A percentile compares a stretch with the other conserved stretches of the same genome.
phyloP scores from a whole-genome alignment of 2,113 vertebrate species.

The human region DNA sequence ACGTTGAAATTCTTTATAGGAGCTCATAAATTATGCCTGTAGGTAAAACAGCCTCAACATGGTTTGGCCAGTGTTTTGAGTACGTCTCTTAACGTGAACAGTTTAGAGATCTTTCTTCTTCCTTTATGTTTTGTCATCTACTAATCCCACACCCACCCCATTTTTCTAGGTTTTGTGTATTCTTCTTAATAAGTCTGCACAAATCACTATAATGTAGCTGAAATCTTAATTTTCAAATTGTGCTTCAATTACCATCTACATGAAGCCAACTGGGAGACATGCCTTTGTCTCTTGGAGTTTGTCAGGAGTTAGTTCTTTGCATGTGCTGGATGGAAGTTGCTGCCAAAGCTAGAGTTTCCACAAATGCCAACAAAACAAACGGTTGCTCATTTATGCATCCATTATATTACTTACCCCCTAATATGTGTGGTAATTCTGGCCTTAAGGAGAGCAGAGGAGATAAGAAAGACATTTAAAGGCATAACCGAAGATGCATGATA shows the following conservation, averaged over 20 bases:
- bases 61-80: constrained; percentile 66
- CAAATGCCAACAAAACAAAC: not conserved
- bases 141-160: not conserved
- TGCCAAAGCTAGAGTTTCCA: not conserved
- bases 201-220: not conserved
- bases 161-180: not conserved
- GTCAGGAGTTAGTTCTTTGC: not conserved
- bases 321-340: not conserved
- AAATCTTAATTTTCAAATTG: constrained; percentile 16
- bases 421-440: not conserved
- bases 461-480: constrained; percentile 6
- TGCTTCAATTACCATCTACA: not conserved
- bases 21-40: constrained; percentile 69
- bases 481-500: not conserved
- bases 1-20: constrained; percentile 66
- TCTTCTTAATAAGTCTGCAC: not conserved
- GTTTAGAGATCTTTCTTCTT: not conserved
- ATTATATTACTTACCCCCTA: not conserved
- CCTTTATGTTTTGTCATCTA: not conserved
- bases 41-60: constrained; percentile 52
- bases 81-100: not conserved
- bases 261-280: not conserved
- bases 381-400: not conserved
- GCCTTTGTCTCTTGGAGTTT: not conserved
- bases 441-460: not conserved